These are phyloP conservation scores for Diachrysia chrysitis DNA, from an alignment of 2,888 invertebrate genomes.

Conservation along the genomic window DNA sequence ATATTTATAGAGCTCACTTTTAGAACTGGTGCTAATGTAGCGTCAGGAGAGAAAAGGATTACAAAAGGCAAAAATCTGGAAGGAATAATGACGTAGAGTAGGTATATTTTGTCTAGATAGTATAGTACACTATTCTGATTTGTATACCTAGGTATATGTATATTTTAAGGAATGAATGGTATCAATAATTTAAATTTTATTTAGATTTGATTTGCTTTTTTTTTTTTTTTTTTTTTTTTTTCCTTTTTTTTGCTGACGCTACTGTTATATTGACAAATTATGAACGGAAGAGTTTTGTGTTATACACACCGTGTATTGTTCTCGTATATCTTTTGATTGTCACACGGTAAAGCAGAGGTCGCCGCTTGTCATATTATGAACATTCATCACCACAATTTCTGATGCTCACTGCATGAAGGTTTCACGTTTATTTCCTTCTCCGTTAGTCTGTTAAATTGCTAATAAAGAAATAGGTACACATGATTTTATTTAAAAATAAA, in stretches of 20 bases:
- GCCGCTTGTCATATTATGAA: too few species aligned
- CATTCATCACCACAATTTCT: neutral
- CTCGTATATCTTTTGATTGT: neutral
- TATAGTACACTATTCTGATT: neutral
- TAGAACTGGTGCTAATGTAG: conserved; percentile 14
- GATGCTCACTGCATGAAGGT: neutral
- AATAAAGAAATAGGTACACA: neutral
- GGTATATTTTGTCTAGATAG: neutral
- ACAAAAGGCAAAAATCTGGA: neutral
- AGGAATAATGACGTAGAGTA: neutral
- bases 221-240: too few species aligned
- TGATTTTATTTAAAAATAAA: too few species aligned
- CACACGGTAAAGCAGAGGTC: neutral
- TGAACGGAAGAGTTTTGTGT: neutral
- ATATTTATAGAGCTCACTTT: conserved; percentile 31
- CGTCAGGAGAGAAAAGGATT: neutral
- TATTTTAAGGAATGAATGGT: too few species aligned
- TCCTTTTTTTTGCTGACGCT: neutral
- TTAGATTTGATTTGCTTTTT: too few species aligned
- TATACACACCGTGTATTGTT: neutral
- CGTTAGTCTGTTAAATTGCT: neutral
- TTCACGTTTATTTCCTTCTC: neutral
- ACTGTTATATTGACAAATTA: neutral
- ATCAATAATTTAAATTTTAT: too few species aligned
- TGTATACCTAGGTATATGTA: neutral